Evolutionary conservation across 2,113 vertebrate genomes (phyloP), one percentile per base, ranked within the genome.

Genomic region (Bufo bufo): DNA sequence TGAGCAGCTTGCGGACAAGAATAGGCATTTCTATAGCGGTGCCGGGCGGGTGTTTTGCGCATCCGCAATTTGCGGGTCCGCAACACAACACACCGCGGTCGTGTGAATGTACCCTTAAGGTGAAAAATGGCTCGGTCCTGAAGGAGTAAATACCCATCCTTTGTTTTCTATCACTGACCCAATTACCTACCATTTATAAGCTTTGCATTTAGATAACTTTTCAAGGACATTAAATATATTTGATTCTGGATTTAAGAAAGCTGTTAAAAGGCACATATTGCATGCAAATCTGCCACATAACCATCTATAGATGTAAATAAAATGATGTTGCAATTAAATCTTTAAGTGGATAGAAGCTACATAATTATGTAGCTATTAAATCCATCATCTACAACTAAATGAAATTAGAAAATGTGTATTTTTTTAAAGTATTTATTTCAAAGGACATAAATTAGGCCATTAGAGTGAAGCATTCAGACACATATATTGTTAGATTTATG

Each of bases 401-500:
- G 2, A 63, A 63, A 82, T 49, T 49, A 49, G n/a, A 80, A 14
- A 82, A 49, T 63, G 16, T 59, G 17, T 12, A 82, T n/a, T 47
- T 19, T 19, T 20, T 71, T 14, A 10, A 1, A 65, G 65, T 49
- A n/a, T 61, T 49, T 82, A 63, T 20, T 49, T 20, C 13, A 61
- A 65, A 58, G 16, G 56, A 33, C 56, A 45, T 81, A 17, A 65
- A 43, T 63, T 47, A 63, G 19, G 23, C 80, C 59, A 82, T 82
- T 65, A 65, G 43, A 47, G 54, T 45, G 45, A 82, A 49, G 20
- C 33, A 65, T 20, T 61, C 17, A 10, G 45, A 82, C n/a, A 65
- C 16, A 61, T 43, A 82, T 19, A 47, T 63, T 59, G 17, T 80
- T 80, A 10, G 45, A 82, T 65, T 82, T 82, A 82, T 65, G 45